These are phyloP conservation scores for Fringilla coelebs DNA, from an alignment of 2,797 vertebrate genomes.

Conservation along the genomic window DNA sequence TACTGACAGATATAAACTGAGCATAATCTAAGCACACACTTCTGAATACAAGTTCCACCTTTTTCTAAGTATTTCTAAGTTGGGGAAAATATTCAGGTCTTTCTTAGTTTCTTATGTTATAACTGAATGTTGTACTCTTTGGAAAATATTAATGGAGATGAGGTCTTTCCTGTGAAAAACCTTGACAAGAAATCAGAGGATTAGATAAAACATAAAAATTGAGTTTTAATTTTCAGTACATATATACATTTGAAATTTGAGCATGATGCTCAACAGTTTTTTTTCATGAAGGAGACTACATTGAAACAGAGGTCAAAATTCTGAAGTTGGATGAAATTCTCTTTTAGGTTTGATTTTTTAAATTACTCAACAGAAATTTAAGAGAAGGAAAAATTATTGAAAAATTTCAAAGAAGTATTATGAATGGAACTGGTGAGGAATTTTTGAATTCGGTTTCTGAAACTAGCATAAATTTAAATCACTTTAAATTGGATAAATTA, in stretches of 20 bases:
- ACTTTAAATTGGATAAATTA: constrained; percentile 11
- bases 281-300: neutral
- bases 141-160: neutral
- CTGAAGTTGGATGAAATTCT: neutral
- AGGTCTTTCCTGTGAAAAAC: neutral
- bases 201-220: neutral
- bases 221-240: neutral
- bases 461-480: constrained; percentile 5
- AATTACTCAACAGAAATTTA: neutral
- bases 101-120: neutral
- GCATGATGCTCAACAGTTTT: neutral
- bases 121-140: neutral
- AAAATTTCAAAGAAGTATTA: neutral
- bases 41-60: neutral
- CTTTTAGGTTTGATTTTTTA: neutral
- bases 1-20: neutral
- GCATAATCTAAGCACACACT: neutral
- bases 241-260: neutral
- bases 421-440: neutral
- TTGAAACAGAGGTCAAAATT: neutral
- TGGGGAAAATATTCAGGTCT: neutral
- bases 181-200: neutral
- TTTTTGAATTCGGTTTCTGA: constrained; percentile 1
- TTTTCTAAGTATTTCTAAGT: neutral
- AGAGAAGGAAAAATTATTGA: neutral